Evolutionary conservation across 2,797 vertebrate genomes (phyloP).

Genomic region (Oreochromis mossambicus): DNA sequence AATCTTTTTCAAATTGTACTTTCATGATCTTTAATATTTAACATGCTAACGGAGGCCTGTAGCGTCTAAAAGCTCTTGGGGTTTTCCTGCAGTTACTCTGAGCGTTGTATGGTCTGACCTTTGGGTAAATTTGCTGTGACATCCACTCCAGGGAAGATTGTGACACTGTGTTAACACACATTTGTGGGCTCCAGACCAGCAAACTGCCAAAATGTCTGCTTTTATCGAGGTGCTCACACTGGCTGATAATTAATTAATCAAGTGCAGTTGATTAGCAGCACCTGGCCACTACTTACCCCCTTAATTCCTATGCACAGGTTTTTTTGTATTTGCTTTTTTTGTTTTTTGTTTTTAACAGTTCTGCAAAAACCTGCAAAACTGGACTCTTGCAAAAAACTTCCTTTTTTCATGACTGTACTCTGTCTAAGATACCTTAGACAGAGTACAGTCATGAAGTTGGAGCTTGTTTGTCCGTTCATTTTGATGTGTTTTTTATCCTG

Average conservation of each 20-base stretch:
- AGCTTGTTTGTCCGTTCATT: background rate
- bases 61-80: background rate
- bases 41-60: background rate
- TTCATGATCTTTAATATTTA: background rate
- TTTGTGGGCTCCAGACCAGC: background rate
- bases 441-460: background rate
- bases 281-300: background rate
- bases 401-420: background rate
- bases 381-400: background rate
- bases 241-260: background rate
- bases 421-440: background rate
- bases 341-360: background rate
- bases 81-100: background rate
- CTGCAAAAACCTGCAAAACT: background rate
- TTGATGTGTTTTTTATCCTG: background rate
- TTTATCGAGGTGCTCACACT: background rate
- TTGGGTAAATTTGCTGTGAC: background rate
- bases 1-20: background rate
- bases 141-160: background rate
- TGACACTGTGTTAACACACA: background rate
- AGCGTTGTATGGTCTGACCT: background rate
- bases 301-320: background rate
- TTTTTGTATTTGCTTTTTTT: background rate
- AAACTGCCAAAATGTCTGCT: background rate
- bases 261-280: background rate